Conservation (phyloP, 2,888 invertebrate species). For the Morpho helenor region DNA sequence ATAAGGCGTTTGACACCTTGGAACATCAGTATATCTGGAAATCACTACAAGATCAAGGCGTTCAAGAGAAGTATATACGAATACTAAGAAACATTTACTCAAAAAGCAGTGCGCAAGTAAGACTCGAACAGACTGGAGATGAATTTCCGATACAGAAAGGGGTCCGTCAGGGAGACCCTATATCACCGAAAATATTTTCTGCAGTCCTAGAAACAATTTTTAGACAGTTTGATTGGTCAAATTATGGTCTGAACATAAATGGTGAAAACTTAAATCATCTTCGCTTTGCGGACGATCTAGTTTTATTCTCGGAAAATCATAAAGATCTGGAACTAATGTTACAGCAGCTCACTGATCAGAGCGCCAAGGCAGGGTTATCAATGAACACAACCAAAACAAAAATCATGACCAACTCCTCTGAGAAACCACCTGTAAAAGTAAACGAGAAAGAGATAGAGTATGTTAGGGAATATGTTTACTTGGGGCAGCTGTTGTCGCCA, state of each 20-base stretch:
- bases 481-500: too few species aligned
- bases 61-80: slow-evolving; percentile 26
- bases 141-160: slow-evolving; percentile 13
- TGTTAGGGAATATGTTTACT: too few species aligned
- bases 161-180: slow-evolving; percentile 14
- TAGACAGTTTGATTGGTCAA: too few species aligned
- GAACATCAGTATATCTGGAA: slow-evolving; percentile 26
- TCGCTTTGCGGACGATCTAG: background rate
- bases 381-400: too few species aligned
- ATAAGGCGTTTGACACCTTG: slow-evolving; percentile 29
- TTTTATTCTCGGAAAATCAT: too few species aligned
- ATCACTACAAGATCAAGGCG: slow-evolving; percentile 24
- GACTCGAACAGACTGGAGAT: slow-evolving; percentile 26
- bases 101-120: slow-evolving; percentile 25
- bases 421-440: too few species aligned
- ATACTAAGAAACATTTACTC: slow-evolving; percentile 28
- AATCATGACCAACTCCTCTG: too few species aligned
- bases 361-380: too few species aligned
- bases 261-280: background rate
- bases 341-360: too few species aligned
- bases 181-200: slow-evolving; percentile 15
- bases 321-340: too few species aligned
- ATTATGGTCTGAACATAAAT: background rate
- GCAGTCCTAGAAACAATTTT: slow-evolving; percentile 9
- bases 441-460: too few species aligned